These are phyloP conservation scores for Anomalospiza imberbis DNA, from an alignment of 2,797 vertebrate genomes.

Conservation along the genomic window DNA sequence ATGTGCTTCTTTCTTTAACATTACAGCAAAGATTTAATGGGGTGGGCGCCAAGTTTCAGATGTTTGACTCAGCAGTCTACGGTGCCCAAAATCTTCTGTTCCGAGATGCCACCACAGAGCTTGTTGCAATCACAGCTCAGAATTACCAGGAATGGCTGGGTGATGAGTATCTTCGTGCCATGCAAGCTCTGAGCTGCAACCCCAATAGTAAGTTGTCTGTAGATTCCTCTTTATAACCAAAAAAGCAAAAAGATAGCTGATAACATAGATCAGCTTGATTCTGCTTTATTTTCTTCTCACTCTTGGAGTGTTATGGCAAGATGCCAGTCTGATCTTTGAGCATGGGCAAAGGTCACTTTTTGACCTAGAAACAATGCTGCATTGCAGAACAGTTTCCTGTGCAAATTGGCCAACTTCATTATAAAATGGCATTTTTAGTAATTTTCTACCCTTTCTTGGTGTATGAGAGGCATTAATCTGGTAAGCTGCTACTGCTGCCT, in stretches of 20 bases:
- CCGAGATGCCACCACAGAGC: slow-evolving; percentile 77
- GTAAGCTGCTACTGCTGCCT: background rate
- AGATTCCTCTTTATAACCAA: background rate
- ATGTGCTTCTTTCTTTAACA: background rate
- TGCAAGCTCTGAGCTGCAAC: slow-evolving; percentile 85
- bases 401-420: background rate
- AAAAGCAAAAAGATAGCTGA: background rate
- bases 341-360: background rate
- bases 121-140: slow-evolving; percentile 76
- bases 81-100: slow-evolving; percentile 82
- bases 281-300: background rate
- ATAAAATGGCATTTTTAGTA: background rate
- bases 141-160: slow-evolving; percentile 87
- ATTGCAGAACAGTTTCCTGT: background rate
- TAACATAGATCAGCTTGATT: background rate
- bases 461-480: background rate
- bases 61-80: slow-evolving; percentile 83
- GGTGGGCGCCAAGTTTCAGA: slow-evolving; percentile 70
- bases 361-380: background rate
- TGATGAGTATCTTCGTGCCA: slow-evolving; percentile 74
- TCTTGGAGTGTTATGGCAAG: background rate
- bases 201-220: slow-evolving; percentile 72
- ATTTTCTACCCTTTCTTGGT: background rate
- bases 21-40: slow-evolving; percentile 75
- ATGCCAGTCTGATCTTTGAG: background rate